Evolutionary conservation across 2,888 invertebrate species (phyloP), one percentile per base, ranked within the genome.

Genomic region (Ophion costatus): DNA sequence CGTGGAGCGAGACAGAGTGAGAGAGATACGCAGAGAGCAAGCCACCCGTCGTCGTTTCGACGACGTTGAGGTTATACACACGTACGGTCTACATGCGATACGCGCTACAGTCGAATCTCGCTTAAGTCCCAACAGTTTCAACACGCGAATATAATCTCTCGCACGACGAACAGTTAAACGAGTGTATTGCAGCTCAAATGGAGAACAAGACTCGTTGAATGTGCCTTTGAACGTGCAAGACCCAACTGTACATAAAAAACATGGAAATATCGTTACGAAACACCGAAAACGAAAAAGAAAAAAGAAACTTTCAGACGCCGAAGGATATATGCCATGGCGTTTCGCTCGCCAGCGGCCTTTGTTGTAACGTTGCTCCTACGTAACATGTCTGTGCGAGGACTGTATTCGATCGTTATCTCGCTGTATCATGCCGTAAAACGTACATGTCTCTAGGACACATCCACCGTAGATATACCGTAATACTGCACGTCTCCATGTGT

Each of bases 341-440:
- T 38, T 38, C 3, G 0, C 38, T 38, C 38, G 38, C 7, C 6
- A 38, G 38, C 38, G 38, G 6, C 7, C 38, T 7, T 38, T 1
- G 38, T 9, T 6, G 6, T 38, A 38, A 6, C 38, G 9, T 38
- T 38, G 29, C 38, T 38, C 9, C 38, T 9, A 9, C 9, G 38
- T 38, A 38, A 38, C 38, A 38, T 38, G 38, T 38, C 38, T n/a
- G 14, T 56, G 56, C 17, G n/a, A 56, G 56, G 17, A 51, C 75
- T 80, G 64, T 71, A 80, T 56, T 83, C 70, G 75, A 83, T 80
- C 78, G 77, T 84, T 67, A 84, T 84, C 74, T 45, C 69, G 84
- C 77, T 81, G 56, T 78, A 84, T 84, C 81, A 81, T 80, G 77
- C 69, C 74, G 81, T 81, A 81, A 84, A 84, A 81, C 78, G 84